Evolutionary conservation across 2,797 vertebrate genomes (phyloP), one percentile per base, ranked within the genome.

Genomic region (Urosaurus nigricauda): DNA sequence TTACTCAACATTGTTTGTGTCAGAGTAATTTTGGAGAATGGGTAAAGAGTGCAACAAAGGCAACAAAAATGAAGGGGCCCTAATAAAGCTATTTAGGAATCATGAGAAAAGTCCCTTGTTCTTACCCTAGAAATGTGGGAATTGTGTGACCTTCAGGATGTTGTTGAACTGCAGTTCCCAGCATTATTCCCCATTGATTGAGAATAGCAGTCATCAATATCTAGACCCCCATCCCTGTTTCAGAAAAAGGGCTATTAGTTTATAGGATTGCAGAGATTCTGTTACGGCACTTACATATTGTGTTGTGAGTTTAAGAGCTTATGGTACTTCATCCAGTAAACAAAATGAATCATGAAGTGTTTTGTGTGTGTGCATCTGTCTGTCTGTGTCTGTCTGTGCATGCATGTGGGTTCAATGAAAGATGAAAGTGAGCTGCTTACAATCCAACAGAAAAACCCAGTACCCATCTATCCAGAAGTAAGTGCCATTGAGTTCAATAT

Each of bases 21-120:
- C 37, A 35, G n/a, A 83, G 77, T 68, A 37, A 80, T 80, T 85
- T 63, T 73, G 58, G 35, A n/a, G 37, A 77, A 43, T 73, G 65
- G 32, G 19, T 47, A 40, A 73, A 19, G 32, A 85, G 71, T 35
- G 4, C n/a, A 79, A 77, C 9, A 32, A 21, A 70, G 29, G 40
- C 58, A 79, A 24, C 78, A 37, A 43, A n/a, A 35, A 24, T 24
- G 58, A 29, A 1, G 26, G 37, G n/a, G 37, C 35, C 35, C 58
- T 37, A 65, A 51, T 47, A 60, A 60, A 63, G 37, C 35, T 9
- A 7, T 16, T 5, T 40, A n/a, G 21, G 51, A 8, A 5, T 75
- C 16, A 51, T 65, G 16, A 35, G 63, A 74, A 73, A 74, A 74
- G 7, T 40, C 73, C 17, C 29, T 32, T 32, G 9, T 68, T 32